Evolutionary conservation across 1,140 invertebrate genomes (phyloP).

Genomic region (Myzus persicae): DNA sequence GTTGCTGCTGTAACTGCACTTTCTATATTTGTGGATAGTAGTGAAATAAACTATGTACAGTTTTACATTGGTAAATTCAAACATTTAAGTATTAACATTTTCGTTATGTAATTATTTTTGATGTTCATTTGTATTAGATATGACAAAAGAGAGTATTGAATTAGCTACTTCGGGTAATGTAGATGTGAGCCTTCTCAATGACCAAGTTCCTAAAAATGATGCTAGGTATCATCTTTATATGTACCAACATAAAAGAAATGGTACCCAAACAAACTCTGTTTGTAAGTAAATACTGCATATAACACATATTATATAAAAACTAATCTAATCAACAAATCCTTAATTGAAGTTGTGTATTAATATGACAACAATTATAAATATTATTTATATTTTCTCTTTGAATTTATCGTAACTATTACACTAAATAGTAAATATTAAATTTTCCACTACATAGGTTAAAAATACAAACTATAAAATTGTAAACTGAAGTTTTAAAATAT

Average conservation of each 20-base stretch:
- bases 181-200: conserved; percentile 69
- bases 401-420: no score
- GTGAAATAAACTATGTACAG: conserved; percentile 72
- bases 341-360: no score
- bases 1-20: conserved; percentile 67
- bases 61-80: conserved; percentile 73
- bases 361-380: no score
- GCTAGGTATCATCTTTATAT: conserved; percentile 92
- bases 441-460: no score
- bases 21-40: conserved; percentile 68
- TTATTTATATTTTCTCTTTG: no score
- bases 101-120: not conserved
- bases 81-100: not conserved
- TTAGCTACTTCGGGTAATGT: conserved; percentile 59
- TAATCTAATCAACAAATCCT: not conserved
- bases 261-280: conserved; percentile 83
- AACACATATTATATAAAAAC: not conserved
- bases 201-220: conserved; percentile 80
- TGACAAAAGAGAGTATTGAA: conserved; percentile 61
- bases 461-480: no score
- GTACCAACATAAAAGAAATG: conserved; percentile 92
- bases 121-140: conserved; percentile 59
- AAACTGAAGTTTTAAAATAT: no score
- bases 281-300: conserved; percentile 69
- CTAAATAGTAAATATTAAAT: no score